Conservation (phyloP, 2,888 invertebrate genomes). For the Chymomyza caudatula region DNA sequence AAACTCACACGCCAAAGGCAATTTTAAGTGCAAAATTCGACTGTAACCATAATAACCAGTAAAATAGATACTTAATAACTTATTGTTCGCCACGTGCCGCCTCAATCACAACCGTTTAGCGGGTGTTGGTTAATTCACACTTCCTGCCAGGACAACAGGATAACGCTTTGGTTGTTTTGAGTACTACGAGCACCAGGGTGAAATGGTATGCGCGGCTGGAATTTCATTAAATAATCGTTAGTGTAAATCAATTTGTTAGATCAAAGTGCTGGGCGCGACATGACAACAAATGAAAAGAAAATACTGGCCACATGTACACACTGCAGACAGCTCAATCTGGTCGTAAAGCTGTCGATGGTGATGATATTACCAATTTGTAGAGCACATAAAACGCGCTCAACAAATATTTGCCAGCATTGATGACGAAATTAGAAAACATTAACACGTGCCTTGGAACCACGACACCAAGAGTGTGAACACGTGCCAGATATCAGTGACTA, state of each 20-base stretch:
- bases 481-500: slow-evolving; percentile 66
- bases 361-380: slow-evolving; percentile 60
- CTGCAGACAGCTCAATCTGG: not conserved
- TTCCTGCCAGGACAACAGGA: slow-evolving; percentile 57
- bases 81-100: slow-evolving; percentile 50
- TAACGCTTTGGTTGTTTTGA: slow-evolving; percentile 2
- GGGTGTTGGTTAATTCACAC: slow-evolving; percentile 65
- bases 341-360: slow-evolving; percentile 2
- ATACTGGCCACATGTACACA: slow-evolving; percentile 30
- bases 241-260: slow-evolving; percentile 65
- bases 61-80: slow-evolving; percentile 45
- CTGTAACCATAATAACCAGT: slow-evolving; percentile 40
- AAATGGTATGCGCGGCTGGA: slow-evolving; percentile 37
- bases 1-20: not conserved
- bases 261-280: slow-evolving; percentile 58
- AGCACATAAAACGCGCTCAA: slow-evolving; percentile 38
- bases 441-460: slow-evolving; percentile 56
- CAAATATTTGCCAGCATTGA: slow-evolving; percentile 58
- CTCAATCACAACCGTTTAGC: slow-evolving; percentile 25
- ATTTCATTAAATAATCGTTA: slow-evolving; percentile 73
- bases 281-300: slow-evolving; percentile 68
- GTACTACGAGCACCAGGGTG: slow-evolving; percentile 2
- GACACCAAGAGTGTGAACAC: slow-evolving; percentile 71
- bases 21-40: slow-evolving; percentile 5
- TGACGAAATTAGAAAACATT: slow-evolving; percentile 52